Conservation (phyloP, 1,140 invertebrate genomes). For the Chymomyza costata region DNA sequence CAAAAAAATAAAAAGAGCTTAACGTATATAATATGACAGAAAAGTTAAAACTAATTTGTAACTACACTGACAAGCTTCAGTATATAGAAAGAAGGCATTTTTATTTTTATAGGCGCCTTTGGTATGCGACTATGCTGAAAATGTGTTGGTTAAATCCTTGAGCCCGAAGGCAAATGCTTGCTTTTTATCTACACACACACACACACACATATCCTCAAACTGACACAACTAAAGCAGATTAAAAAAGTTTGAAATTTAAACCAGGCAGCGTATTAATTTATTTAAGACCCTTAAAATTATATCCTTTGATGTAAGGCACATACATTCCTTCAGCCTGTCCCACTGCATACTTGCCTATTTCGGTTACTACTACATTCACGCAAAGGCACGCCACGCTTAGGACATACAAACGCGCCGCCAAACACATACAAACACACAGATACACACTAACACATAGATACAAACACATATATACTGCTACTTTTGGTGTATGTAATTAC, state of each 20-base stretch:
- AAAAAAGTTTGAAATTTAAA: slow-evolving; percentile 70
- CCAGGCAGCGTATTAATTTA: slow-evolving; percentile 61
- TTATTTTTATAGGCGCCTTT: slow-evolving; percentile 48
- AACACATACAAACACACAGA: no score
- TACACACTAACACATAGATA: slow-evolving; percentile 18
- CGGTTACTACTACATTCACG: no score
- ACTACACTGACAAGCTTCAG: no score
- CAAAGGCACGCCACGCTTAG: no score
- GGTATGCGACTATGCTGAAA: slow-evolving; percentile 46
- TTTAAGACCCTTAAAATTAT: slow-evolving; percentile 70
- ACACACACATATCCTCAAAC: neutral
- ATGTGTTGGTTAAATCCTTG: slow-evolving; percentile 56
- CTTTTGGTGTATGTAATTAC: slow-evolving; percentile 71
- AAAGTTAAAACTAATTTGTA: slow-evolving; percentile 64
- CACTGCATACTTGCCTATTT: no score
- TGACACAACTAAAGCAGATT: slow-evolving; percentile 52
- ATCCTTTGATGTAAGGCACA: slow-evolving; percentile 69
- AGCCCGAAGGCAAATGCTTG: slow-evolving; percentile 39
- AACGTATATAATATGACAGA: slow-evolving; percentile 21
- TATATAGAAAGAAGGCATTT: slow-evolving; percentile 38
- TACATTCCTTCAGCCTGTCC: slow-evolving; percentile 53
- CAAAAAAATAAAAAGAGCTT: no score
- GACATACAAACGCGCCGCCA: no score
- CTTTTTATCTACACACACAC: slow-evolving; percentile 40
- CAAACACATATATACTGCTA: slow-evolving; percentile 23